Conservation (phyloP, 2,113 vertebrate genomes). For the Tangachromis dhanisi region DNA sequence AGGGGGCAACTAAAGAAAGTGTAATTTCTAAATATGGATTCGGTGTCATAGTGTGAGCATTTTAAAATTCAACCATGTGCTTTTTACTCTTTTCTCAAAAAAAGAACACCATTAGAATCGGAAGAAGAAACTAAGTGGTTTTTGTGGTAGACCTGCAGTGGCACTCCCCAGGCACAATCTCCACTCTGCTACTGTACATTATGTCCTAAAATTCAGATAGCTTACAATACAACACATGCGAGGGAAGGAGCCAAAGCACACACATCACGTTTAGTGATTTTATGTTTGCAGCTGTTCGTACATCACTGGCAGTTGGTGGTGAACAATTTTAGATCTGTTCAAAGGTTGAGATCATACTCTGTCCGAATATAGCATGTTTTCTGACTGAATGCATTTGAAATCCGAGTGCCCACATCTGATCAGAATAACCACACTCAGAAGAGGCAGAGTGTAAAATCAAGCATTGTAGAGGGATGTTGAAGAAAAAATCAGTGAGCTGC, state of each 20-base stretch:
- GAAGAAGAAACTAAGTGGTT: conserved; percentile 66
- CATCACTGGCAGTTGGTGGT: background rate
- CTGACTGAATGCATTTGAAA: background rate
- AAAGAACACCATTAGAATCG: conserved; percentile 64
- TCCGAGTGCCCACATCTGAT: background rate
- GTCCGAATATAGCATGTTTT: background rate
- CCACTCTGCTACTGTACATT: conserved; percentile 50
- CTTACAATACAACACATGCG: conserved; percentile 17
- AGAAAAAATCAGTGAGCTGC: background rate
- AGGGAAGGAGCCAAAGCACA: background rate
- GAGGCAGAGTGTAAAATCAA: background rate
- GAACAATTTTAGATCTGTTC: background rate
- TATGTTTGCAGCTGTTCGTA: background rate
- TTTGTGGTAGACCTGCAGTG: conserved; percentile 62
- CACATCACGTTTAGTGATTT: background rate
- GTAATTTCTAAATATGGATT: conserved; percentile 9
- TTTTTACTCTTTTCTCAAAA: conserved; percentile 53
- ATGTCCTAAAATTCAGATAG: conserved; percentile 36
- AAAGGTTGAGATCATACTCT: background rate
- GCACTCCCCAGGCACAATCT: conserved; percentile 47
- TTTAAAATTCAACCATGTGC: conserved; percentile 40
- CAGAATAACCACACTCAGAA: background rate
- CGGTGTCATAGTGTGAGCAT: conserved; percentile 22
- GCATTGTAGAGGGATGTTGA: background rate
- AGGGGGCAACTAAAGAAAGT: background rate